Conservation (phyloP, 1,140 invertebrate genomes). For the Drosophila equinoxialis region DNA sequence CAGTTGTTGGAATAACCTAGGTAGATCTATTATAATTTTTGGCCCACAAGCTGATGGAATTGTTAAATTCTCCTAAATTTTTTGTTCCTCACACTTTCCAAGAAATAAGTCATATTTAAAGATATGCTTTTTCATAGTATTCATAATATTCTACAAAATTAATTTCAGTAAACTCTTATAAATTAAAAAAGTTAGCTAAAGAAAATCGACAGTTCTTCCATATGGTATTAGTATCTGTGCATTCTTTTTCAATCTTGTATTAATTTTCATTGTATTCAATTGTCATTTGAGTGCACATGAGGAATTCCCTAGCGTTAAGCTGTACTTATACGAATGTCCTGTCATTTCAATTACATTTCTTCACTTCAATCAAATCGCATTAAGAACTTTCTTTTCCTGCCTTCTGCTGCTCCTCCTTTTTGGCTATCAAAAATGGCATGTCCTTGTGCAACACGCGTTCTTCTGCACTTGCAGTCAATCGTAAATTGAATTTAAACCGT, state of each 20-base stretch:
- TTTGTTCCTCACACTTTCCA: too few relatives aligned
- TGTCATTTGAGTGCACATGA: slow-evolving; percentile 47
- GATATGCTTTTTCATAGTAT: too few relatives aligned
- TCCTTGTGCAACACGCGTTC: slow-evolving; percentile 68
- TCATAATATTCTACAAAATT: too few relatives aligned
- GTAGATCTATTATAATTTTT: too few relatives aligned
- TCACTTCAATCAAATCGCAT: slow-evolving; percentile 72
- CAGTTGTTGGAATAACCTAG: too few relatives aligned
- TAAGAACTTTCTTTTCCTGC: slow-evolving; percentile 21
- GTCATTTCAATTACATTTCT: slow-evolving; percentile 75
- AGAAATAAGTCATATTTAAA: too few relatives aligned
- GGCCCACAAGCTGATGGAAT: too few relatives aligned
- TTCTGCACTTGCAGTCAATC: slow-evolving; percentile 62
- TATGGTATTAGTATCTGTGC: too few relatives aligned
- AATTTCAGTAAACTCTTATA: too few relatives aligned
- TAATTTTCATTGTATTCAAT: slow-evolving; percentile 7
- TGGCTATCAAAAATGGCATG: slow-evolving; percentile 26
- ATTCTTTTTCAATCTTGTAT: neutral
- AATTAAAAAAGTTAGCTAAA: too few relatives aligned
- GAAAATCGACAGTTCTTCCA: too few relatives aligned
- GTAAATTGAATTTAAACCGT: slow-evolving; percentile 73
- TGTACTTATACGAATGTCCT: slow-evolving; percentile 41
- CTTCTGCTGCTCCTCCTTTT: slow-evolving; percentile 12
- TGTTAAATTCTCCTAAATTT: too few relatives aligned
- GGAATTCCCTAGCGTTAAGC: slow-evolving; percentile 35